Conservation (phyloP, 2,113 vertebrate species). For the Cisticola juncidis region DNA sequence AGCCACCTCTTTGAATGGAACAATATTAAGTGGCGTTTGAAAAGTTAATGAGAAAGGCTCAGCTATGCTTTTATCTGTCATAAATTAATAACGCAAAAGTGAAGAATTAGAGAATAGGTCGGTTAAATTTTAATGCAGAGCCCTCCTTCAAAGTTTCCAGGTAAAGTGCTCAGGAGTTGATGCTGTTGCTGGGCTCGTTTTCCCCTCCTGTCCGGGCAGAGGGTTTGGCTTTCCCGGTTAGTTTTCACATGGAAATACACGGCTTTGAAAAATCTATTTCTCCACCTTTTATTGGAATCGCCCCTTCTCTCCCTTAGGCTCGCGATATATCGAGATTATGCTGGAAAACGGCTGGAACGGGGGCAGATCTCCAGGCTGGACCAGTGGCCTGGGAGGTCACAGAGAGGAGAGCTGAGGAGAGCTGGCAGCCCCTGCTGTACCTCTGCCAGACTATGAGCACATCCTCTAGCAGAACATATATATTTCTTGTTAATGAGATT, state of each 20-base stretch:
- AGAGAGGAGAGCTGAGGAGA: not conserved
- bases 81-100: constrained; percentile 68
- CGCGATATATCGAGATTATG: not conserved
- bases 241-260: not conserved
- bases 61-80: constrained; percentile 65
- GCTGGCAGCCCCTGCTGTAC: not conserved
- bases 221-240: not conserved
- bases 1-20: constrained; percentile 57
- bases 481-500: constrained; percentile 29
- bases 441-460: constrained; percentile 33
- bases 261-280: not conserved
- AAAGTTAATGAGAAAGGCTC: constrained; percentile 67
- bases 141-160: constrained; percentile 60
- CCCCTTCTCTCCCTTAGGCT: not conserved
- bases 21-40: constrained; percentile 59
- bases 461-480: constrained; percentile 25
- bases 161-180: not conserved
- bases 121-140: constrained; percentile 64
- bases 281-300: not conserved
- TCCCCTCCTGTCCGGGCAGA: not conserved
- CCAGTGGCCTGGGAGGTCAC: constrained; percentile 17
- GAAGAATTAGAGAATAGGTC: constrained; percentile 55
- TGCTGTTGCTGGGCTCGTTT: not conserved
- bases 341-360: not conserved
- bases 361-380: not conserved